Evolutionary conservation across 2,888 invertebrate genomes (phyloP).

Genomic region (Lampropteryx suffumata): DNA sequence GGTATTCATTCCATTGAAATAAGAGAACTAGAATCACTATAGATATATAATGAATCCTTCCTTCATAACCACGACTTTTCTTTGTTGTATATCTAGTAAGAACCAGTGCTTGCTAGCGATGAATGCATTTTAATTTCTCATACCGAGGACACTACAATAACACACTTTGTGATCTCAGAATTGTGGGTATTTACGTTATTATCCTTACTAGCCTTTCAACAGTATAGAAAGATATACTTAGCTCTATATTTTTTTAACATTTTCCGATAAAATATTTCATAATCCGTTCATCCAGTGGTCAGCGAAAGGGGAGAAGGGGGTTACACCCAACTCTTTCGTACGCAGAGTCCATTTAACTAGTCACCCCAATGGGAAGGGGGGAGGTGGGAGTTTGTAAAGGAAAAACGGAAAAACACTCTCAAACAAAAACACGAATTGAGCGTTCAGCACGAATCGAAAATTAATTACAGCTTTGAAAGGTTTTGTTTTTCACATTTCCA

Average conservation of each 20-base stretch:
- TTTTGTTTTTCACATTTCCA: conserved; percentile 46
- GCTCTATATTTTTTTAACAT: conserved; percentile 46
- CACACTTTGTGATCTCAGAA: not conserved
- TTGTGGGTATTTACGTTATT: not conserved
- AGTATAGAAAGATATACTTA: conserved; percentile 1
- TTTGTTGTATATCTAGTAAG: too few relatives aligned
- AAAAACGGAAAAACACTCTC: conserved; percentile 58
- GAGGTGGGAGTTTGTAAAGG: conserved; percentile 55
- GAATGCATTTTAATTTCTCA: too few relatives aligned
- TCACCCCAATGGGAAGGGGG: conserved; percentile 38
- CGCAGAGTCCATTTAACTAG: conserved; percentile 61
- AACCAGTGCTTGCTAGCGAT: too few relatives aligned
- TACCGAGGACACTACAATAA: too few relatives aligned
- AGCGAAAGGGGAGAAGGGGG: conserved; percentile 45
- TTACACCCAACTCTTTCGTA: conserved; percentile 49
- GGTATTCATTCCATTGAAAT: not conserved
- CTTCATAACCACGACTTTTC: too few relatives aligned
- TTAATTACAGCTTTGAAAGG: conserved; percentile 68
- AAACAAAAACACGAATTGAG: conserved; percentile 64
- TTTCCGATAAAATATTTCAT: conserved; percentile 71
- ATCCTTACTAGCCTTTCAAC: not conserved
- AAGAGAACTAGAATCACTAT: not conserved
- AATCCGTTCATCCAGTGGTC: conserved; percentile 74
- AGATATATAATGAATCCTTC: too few relatives aligned
- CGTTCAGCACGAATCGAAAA: conserved; percentile 71